phyloP scores from a whole-genome alignment of 2,888 invertebrate genomes.

The Caradrina kadenii region DNA sequence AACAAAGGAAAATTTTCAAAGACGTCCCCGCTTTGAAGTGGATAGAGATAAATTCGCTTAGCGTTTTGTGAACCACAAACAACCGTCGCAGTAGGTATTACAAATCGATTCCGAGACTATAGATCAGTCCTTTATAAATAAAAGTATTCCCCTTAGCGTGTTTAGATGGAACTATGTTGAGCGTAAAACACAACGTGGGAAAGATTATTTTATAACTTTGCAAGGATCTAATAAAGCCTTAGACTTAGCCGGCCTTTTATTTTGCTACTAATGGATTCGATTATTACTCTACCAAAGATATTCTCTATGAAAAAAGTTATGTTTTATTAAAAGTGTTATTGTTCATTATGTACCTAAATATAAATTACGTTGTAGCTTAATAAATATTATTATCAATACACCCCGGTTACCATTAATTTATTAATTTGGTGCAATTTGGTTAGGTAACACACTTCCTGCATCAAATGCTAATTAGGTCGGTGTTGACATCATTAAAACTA shows the following conservation, averaged over 20 bases:
- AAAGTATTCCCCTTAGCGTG: constrained; percentile 12
- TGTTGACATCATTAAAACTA: neutral
- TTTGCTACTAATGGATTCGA: neutral
- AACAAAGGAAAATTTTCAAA: constrained; percentile 1
- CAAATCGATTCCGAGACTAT: constrained; percentile 24
- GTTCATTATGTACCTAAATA: neutral
- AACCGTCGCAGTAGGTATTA: constrained; percentile 14
- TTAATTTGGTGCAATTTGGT: neutral
- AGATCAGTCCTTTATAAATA: constrained; percentile 15
- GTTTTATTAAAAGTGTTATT: neutral
- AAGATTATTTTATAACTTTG: constrained; percentile 2
- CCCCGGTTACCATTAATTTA: neutral
- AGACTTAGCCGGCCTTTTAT: neutral
- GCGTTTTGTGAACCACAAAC: constrained; percentile 20
- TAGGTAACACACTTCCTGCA: constrained; percentile 5
- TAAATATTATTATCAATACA: neutral
- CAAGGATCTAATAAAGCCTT: neutral
- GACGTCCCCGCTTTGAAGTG: neutral
- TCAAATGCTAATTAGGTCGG: constrained; percentile 1
- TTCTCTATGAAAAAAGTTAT: neutral
- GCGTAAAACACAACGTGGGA: constrained; percentile 6
- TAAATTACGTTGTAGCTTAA: neutral
- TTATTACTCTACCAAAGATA: neutral
- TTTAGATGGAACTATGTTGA: constrained; percentile 11
- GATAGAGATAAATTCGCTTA: constrained; percentile 21